A percentile compares a stretch with the other conserved stretches of the same genome.
Conservation (phyloP, 2,888 invertebrate species). For the Macropis europaea region DNA sequence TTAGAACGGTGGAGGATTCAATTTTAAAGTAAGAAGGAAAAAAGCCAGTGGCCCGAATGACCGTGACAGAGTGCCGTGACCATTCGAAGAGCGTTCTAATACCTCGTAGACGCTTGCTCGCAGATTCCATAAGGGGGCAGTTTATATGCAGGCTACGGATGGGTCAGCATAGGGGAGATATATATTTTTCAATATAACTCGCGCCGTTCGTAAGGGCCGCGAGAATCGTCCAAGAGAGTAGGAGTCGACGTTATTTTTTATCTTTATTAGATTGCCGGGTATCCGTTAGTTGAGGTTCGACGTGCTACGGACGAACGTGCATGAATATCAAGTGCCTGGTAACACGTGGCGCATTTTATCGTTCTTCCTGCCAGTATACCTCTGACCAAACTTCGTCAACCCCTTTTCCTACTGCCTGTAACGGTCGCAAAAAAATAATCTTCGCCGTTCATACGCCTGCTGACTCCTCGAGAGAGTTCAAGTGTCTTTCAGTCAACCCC, state of each 20-base stretch:
- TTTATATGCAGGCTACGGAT: conserved; percentile 77
- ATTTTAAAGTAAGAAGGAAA: conserved; percentile 3
- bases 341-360: conserved; percentile 71
- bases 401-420: too few relatives aligned
- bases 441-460: too few relatives aligned
- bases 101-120: conserved; percentile 53
- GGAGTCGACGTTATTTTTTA: conserved; percentile 77
- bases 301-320: conserved; percentile 70
- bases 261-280: conserved; percentile 78
- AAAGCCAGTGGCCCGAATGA: conserved; percentile 31
- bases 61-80: conserved; percentile 45
- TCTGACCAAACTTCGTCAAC: too few relatives aligned
- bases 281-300: conserved; percentile 73
- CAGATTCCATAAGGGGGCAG: conserved; percentile 73
- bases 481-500: too few relatives aligned
- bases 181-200: conserved; percentile 78
- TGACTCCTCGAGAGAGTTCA: too few relatives aligned
- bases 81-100: conserved; percentile 51
- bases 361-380: conserved; percentile 50
- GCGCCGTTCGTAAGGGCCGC: conserved; percentile 49
- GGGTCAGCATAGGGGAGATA: conserved; percentile 72
- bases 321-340: conserved; percentile 70
- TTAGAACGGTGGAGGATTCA: not conserved
- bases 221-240: conserved; percentile 59
- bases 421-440: conserved; percentile 1